These are phyloP conservation scores for Ambastaia sidthimunki DNA, from an alignment of 2,797 vertebrate genomes.

Conservation along the genomic window DNA sequence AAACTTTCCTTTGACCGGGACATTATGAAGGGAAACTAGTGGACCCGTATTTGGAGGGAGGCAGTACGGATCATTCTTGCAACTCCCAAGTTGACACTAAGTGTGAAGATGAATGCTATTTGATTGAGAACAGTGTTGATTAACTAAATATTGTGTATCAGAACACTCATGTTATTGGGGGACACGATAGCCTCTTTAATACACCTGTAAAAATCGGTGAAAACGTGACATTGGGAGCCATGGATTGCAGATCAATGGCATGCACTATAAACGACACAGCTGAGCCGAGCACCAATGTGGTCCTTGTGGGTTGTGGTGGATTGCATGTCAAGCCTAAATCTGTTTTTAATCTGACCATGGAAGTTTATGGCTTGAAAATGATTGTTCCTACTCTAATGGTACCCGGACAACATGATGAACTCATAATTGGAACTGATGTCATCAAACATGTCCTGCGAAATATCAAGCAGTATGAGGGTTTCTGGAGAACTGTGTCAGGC, in stretches of 20 bases:
- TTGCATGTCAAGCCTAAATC: slow-evolving; percentile 1
- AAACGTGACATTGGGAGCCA: not conserved
- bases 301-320: slow-evolving; percentile 40
- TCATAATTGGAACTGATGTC: not conserved
- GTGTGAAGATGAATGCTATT: not conserved
- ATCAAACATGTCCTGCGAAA: not conserved
- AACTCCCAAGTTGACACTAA: not conserved
- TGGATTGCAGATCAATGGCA: slow-evolving; percentile 2
- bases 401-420: not conserved
- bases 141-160: not conserved
- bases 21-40: not conserved
- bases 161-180: slow-evolving; percentile 20
- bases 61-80: not conserved
- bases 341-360: slow-evolving; percentile 4
- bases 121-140: not conserved
- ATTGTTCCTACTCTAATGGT: not conserved
- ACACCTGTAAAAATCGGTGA: slow-evolving; percentile 19
- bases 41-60: slow-evolving; percentile 13
- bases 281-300: slow-evolving; percentile 14
- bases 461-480: not conserved
- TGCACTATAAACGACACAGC: slow-evolving; percentile 5
- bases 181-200: slow-evolving; percentile 36
- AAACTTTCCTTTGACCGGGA: not conserved
- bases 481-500: not conserved
- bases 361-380: slow-evolving; percentile 40